Percentiles rank a stretch among this genome's conserved stretches.
Conservation (phyloP, 2,797 vertebrate genomes). For the Poeciliopsis turneri region DNA sequence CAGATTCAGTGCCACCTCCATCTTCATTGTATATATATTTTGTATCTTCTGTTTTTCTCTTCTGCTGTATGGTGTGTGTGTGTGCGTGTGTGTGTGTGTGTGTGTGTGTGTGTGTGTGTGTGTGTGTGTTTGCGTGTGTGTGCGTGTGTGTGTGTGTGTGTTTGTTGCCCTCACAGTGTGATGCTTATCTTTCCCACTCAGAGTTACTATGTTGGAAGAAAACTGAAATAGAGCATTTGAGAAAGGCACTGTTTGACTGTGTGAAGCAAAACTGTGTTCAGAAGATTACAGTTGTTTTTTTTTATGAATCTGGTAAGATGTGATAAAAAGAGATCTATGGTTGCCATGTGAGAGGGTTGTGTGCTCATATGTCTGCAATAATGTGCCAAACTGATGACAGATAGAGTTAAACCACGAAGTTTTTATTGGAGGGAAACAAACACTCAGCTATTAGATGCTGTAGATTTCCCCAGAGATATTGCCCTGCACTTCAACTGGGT, state of each 20-base stretch:
- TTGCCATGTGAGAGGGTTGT: conserved; percentile 12
- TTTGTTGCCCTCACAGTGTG: conserved; percentile 36
- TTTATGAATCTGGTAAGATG: conserved; percentile 43
- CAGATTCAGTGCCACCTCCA: conserved; percentile 19
- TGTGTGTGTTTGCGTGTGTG: conserved; percentile 22
- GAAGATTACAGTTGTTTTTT: conserved; percentile 62
- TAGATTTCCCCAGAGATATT: conserved; percentile 56
- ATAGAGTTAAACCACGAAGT: conserved; percentile 42
- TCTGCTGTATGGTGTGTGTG: background rate
- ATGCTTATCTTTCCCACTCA: conserved; percentile 47
- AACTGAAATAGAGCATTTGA: conserved; percentile 41
- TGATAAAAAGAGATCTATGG: conserved; percentile 51
- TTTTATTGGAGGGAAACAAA: conserved; percentile 45
- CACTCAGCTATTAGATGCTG: conserved; percentile 50
- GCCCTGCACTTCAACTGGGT: conserved; percentile 18
- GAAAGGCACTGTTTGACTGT: conserved; percentile 38
- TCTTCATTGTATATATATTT: conserved; percentile 31
- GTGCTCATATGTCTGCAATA: conserved; percentile 16
- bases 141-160: conserved; percentile 2
- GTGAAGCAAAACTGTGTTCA: conserved; percentile 27
- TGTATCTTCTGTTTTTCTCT: conserved; percentile 11
- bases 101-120: conserved; percentile 3
- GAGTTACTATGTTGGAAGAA: conserved; percentile 42
- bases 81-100: conserved; percentile 18
- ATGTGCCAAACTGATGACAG: conserved; percentile 34